Evolutionary conservation across 2,888 invertebrate species (phyloP), one percentile per base, ranked within the genome.

Genomic region (Steinernema carpocapsae): DNA sequence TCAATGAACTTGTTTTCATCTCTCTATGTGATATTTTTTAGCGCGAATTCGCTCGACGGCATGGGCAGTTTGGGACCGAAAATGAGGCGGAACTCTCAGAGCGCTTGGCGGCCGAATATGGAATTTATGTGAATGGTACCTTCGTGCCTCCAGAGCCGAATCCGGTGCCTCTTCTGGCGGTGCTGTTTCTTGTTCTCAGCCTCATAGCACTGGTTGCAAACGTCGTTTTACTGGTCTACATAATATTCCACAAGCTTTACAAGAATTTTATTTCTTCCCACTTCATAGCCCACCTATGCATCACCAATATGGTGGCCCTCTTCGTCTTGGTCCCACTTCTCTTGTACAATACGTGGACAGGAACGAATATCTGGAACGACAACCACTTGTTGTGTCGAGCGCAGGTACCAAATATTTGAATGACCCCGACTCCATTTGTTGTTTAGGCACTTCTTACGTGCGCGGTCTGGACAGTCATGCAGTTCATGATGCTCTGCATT

Each of bases 191-290:
- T 2, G 72, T 43, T 4, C 59, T 72, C n/a, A 72, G 51, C 51
- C 17, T 71, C 1, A 71, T 82, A 12, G 86, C 83, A 12, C 75
- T 86, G 19, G 46, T 84, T 4, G 80, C 83, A 17, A 87, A 87
- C 75, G 71, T 81, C 1, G 73, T 72, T 14, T 78, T 87, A 12
- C 74, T 87, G 17, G 70, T 80, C n/a, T 86, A 87, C 76, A 86
- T 87, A 14, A 76, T 84, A 10, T 73, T 76, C 10, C 80, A 82
- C 72, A 81, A 82, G 71, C 78, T 87, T 17, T 87, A 86, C 77
- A 80, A 84, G 51, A 87, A 88, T 79, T 88, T 85, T 76, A 85
- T 88, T 43, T 84, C 84, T 7, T 85, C 84, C 19, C 86, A 86
- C 71, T 87, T 87, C 77, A 87, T 87, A 73, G 85, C 81, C 6